Conservation (phyloP, 2,113 vertebrate genomes). For the Synchiropus splendidus region DNA sequence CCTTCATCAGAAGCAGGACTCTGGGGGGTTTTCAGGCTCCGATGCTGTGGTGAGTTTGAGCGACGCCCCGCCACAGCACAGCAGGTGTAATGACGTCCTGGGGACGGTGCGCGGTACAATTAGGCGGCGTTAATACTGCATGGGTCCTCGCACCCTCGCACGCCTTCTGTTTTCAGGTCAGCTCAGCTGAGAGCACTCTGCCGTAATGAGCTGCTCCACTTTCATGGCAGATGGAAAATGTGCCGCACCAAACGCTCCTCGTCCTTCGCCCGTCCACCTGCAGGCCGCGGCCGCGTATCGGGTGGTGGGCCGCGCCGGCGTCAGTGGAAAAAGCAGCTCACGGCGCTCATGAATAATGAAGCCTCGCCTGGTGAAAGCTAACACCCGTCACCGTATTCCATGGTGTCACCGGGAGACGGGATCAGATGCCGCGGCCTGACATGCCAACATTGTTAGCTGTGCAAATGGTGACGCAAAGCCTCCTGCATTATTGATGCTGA, state of each 20-base stretch:
- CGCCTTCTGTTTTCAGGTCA: conserved; percentile 59
- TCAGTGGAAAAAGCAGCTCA: conserved; percentile 48
- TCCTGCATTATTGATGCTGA: conserved; percentile 62
- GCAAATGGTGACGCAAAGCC: conserved; percentile 59
- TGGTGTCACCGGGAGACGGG: conserved; percentile 65
- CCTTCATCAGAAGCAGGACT: too few relatives aligned
- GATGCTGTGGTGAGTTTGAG: too few relatives aligned
- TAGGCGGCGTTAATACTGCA: too few relatives aligned
- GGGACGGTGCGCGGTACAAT: too few relatives aligned
- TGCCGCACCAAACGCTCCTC: conserved; percentile 28
- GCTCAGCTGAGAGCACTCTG: conserved; percentile 58
- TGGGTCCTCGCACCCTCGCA: neutral
- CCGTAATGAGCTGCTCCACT: conserved; percentile 68
- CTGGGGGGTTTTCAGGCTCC: too few relatives aligned
- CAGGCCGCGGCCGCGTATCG: conserved; percentile 34
- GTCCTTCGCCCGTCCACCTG: conserved; percentile 22
- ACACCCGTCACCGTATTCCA: conserved; percentile 71
- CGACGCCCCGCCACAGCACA: too few relatives aligned
- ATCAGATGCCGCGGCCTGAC: conserved; percentile 63
- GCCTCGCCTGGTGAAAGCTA: conserved; percentile 65
- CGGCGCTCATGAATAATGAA: conserved; percentile 72
- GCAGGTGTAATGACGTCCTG: too few relatives aligned
- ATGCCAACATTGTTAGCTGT: conserved; percentile 69
- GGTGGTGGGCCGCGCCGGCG: conserved; percentile 46
- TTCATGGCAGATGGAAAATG: conserved; percentile 73